Percentiles rank a stretch among this genome's conserved stretches.
phyloP scores from a whole-genome alignment of 53 echinoderm and acorn worm species.

The Paracentrotus lividus region DNA sequence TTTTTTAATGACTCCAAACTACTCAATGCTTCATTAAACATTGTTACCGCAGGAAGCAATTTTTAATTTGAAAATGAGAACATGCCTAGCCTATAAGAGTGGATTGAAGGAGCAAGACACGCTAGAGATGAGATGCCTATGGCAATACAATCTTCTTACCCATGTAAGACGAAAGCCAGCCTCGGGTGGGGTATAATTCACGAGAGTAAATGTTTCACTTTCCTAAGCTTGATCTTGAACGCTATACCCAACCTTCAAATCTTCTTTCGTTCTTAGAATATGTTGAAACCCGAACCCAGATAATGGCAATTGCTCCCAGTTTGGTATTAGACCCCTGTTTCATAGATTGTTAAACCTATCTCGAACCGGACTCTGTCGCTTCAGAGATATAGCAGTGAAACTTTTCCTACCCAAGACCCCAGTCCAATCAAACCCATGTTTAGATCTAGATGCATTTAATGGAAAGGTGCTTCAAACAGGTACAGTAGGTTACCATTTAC shows the following conservation, averaged over 20 bases:
- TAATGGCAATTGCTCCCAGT: background rate
- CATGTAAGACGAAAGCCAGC: constrained; percentile 5
- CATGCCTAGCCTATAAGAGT: background rate
- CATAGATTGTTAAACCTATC: too few relatives aligned
- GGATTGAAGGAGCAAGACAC: background rate
- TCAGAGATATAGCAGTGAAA: too few relatives aligned
- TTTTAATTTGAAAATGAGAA: constrained; percentile 13
- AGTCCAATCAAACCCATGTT: too few relatives aligned
- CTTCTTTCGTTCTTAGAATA: background rate
- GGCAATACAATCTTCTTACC: constrained; percentile 23
- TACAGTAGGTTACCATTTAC: too few relatives aligned
- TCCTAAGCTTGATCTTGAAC: constrained; percentile 47
- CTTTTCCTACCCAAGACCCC: too few relatives aligned
- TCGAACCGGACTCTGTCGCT: too few relatives aligned
- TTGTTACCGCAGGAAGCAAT: background rate
- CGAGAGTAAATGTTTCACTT: constrained; percentile 50
- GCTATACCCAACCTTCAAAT: constrained; percentile 25
- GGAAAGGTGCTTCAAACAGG: too few relatives aligned
- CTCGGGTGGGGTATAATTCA: background rate
- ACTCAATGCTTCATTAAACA: background rate
- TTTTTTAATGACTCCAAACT: background rate
- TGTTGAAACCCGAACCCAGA: background rate
- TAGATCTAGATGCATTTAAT: too few relatives aligned
- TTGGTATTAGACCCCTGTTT: too few relatives aligned
- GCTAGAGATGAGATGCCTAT: background rate